A percentile compares a stretch with the other conserved stretches of the same genome.
phyloP scores from a whole-genome alignment of 2,888 invertebrate species.

The Hofmannophila pseudospretella region DNA sequence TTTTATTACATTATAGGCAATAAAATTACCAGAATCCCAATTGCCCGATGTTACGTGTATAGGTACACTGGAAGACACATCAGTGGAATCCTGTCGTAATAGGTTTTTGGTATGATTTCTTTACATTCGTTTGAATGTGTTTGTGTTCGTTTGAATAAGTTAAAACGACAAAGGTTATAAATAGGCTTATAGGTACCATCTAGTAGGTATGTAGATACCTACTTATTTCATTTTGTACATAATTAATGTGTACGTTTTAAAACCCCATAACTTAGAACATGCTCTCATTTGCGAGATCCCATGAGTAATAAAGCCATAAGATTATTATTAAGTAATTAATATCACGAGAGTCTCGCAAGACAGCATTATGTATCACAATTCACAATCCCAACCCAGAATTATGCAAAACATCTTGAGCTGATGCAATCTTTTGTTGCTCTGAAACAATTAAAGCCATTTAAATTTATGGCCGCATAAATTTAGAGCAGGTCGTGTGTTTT shows the following conservation, averaged over 20 bases:
- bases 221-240: too few relatives aligned
- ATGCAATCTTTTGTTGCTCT: constrained; percentile 39
- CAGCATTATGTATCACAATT: constrained; percentile 15
- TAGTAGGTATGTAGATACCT: neutral
- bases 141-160: too few relatives aligned
- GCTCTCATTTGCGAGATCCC: constrained; percentile 5
- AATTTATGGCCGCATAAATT: constrained; percentile 31
- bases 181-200: too few relatives aligned
- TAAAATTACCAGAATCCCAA: too few relatives aligned
- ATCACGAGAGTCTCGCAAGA: constrained; percentile 5
- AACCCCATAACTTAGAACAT: neutral
- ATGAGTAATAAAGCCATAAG: constrained; percentile 17
- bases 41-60: too few relatives aligned
- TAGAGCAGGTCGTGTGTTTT: constrained; percentile 6
- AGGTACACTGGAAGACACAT: too few relatives aligned
- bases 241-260: too few relatives aligned
- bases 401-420: constrained; percentile 36
- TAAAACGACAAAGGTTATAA: too few relatives aligned
- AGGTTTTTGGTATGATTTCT: too few relatives aligned
- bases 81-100: too few relatives aligned
- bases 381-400: constrained; percentile 24
- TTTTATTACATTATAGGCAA: too few relatives aligned
- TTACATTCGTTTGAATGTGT: too few relatives aligned
- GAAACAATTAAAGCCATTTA: constrained; percentile 40
- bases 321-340: constrained; percentile 19